Base-by-base conservation (phyloP, 2,888 invertebrate genomes). In the Machimus atricapillus region DNA sequence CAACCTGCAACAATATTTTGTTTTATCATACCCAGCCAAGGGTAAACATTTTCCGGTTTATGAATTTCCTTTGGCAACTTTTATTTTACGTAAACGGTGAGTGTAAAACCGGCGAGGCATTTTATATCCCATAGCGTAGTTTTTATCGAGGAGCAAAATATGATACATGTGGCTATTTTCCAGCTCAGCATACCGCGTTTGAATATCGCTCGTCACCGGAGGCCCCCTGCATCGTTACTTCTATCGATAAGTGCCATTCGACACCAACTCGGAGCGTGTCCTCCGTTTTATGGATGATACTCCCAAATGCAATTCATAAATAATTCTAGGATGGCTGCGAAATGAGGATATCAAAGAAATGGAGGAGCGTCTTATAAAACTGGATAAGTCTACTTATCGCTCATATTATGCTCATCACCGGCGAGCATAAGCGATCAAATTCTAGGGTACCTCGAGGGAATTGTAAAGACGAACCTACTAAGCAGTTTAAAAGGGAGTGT, bases 231-330 rank as follows among this genome's bases (percentile, higher is more conserved):
- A 85, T 85, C 85, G 85, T 85, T 74, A 85, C 85, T 40, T 85
- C 74, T 74, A 74, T 73, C 85, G 85, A 85, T 85, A 85, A 85
- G 85, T 85, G 85, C 74, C 46, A 85, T 34, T 85, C 85, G 85
- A 85, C 73, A 85, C 85, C 85, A 74, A 23, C 74, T 85, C 34
- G 46, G 73, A 74, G 52, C 46, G 27, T 31, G 73, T 73, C 52
- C 85, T 43, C 74, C 43, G 43, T 40, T 85, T 85, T 85, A 85
- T 85, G 74, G 85, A 74, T 43, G 85, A 74, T 74, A 43, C 74
- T 74, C 85, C 85, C 85, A 85, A 85, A 85, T 85, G 85, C 85
- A 85, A 74, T 85, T 85, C 85, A 85, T 85, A 85, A 85, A 85
- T 85, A 74, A 85, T 85, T 43, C 85, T 74, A 85, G 73, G 85